Percentiles rank a stretch among this genome's conserved stretches.
phyloP scores from a whole-genome alignment of 2,113 vertebrate species.

The Pollachius pollachius region DNA sequence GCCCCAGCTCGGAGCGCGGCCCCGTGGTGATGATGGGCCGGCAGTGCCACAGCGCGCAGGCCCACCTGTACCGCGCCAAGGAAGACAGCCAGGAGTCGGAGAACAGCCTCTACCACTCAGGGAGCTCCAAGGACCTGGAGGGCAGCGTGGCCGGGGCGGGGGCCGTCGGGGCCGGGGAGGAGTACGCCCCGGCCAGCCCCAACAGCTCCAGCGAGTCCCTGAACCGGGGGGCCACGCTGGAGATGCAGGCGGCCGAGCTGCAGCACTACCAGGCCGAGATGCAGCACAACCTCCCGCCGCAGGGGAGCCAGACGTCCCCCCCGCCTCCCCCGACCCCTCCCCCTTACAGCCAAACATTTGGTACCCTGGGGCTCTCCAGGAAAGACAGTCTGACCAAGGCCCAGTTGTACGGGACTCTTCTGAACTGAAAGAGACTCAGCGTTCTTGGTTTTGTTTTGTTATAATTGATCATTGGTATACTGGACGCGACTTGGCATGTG shows the following conservation, averaged over 20 bases:
- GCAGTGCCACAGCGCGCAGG: slow-evolving; percentile 75
- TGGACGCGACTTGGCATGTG: neutral
- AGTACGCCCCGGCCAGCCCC: slow-evolving; percentile 84
- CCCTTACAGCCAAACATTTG: slow-evolving; percentile 83
- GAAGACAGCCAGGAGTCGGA: slow-evolving; percentile 84
- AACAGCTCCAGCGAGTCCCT: slow-evolving; percentile 90
- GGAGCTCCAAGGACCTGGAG: slow-evolving; percentile 82
- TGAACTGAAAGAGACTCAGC: slow-evolving; percentile 78
- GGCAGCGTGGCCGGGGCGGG: slow-evolving; percentile 52
- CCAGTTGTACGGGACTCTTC: slow-evolving; percentile 93
- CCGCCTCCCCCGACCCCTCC: slow-evolving; percentile 77
- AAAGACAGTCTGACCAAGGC: slow-evolving; percentile 99
- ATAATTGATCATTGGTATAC: neutral
- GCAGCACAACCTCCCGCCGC: slow-evolving; percentile 76
- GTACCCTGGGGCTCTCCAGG: slow-evolving; percentile 87
- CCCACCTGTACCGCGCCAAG: slow-evolving; percentile 77
- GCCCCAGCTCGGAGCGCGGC: slow-evolving; percentile 80
- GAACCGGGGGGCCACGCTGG: slow-evolving; percentile 81
- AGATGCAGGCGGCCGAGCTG: slow-evolving; percentile 80
- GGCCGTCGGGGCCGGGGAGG: slow-evolving; percentile 67
- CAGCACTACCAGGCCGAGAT: slow-evolving; percentile 86
- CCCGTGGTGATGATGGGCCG: slow-evolving; percentile 64
- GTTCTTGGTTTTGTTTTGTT: slow-evolving; percentile 13
- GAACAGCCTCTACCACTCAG: slow-evolving; percentile 84
- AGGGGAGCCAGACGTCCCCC: slow-evolving; percentile 66